Evolutionary conservation across 2,888 invertebrate species (phyloP), one percentile per base, ranked within the genome.

Genomic region (Micropterix aruncella): DNA sequence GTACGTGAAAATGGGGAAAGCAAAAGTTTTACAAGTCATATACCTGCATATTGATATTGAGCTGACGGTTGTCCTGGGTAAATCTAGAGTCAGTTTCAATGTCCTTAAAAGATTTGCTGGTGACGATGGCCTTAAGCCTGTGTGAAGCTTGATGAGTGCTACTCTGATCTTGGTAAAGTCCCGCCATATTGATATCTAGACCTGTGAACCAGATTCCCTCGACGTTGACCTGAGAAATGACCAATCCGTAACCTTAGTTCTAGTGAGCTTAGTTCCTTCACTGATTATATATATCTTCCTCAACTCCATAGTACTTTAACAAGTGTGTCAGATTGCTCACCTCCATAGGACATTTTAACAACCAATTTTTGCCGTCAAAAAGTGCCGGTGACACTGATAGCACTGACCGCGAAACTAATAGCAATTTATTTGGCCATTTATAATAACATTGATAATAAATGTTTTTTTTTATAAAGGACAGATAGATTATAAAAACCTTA

Each of bases 181-280:
- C 88, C 50, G 77, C 77, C 1, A 80, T 66, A 38, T 77, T 77
- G 49, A 84, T 70, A 49, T 77, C 80, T 49, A 80, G 77, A 1
- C 85, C 86, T 40, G 84, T 86, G 58, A 89, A 88, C 88, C 88
- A 89, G 0, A 82, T 73, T 0, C 84, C 86, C 18, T 72, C 70
- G 37, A 85, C 70, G 53, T 83, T 80, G 18, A 87, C 66, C 84
- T 84, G 53, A 14, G 56, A 48, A n/a, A n/a, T n/a, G n/a, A n/a
- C n/a, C n/a, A n/a, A n/a, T n/a, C n/a, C n/a, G n/a, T n/a, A n/a
- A n/a, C n/a, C n/a, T n/a, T n/a, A n/a, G n/a, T n/a, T n/a, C n/a
- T n/a, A n/a, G n/a, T n/a, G n/a, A n/a, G n/a, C n/a, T n/a, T n/a
- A n/a, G n/a, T n/a, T n/a, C n/a, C n/a, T n/a, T n/a, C n/a, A n/a